Conservation (phyloP, 2,797 vertebrate species). For the Hirundo rustica region DNA sequence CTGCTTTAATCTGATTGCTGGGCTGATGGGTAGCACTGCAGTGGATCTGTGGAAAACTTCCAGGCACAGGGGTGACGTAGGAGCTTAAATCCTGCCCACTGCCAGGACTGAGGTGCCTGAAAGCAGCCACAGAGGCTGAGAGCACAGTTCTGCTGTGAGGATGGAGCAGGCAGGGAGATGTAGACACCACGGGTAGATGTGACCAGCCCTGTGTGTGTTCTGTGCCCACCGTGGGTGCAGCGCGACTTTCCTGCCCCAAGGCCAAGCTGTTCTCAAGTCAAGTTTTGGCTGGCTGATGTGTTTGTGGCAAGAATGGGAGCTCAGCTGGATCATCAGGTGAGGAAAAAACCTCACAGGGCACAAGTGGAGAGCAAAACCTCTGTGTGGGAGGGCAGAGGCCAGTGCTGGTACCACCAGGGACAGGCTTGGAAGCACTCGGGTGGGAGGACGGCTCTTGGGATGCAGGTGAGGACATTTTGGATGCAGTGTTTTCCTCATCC, state of each 20-base stretch:
- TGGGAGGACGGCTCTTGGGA: neutral
- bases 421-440: fast-evolving
- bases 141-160: too few species aligned
- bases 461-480: neutral
- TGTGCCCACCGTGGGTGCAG: fast-evolving
- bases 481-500: neutral
- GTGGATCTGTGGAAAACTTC: neutral
- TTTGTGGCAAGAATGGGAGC: neutral
- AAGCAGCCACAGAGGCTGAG: neutral
- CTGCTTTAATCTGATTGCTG: constrained; percentile 17
- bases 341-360: neutral
- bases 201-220: neutral
- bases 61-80: neutral
- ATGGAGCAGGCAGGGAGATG: neutral
- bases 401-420: fast-evolving
- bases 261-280: neutral
- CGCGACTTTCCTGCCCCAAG: neutral
- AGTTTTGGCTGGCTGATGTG: neutral
- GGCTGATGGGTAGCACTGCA: neutral
- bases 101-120: neutral
- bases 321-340: neutral
- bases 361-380: neutral
- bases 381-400: neutral
- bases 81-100: neutral
- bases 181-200: fast-evolving